These are phyloP conservation scores for Coregonus suidteri DNA, from an alignment of 2,797 vertebrate genomes.

Conservation along the genomic window DNA sequence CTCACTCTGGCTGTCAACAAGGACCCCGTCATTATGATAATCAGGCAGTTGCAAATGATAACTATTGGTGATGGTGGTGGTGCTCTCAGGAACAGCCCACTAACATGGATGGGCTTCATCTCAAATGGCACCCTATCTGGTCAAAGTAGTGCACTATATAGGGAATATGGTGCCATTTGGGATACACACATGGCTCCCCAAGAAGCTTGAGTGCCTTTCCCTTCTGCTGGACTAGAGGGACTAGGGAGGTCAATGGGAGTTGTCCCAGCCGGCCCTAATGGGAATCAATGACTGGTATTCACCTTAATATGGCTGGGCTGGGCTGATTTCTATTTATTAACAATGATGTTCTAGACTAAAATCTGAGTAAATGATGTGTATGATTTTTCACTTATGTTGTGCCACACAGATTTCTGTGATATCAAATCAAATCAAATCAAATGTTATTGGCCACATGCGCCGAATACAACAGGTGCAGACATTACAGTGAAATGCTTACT, in stretches of 20 bases:
- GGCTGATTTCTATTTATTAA: conserved; percentile 3
- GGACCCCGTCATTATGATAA: conserved; percentile 42
- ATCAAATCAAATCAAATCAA: background rate
- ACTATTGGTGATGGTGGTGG: conserved; percentile 28
- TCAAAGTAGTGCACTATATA: background rate
- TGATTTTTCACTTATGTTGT: background rate
- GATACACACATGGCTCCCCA: background rate
- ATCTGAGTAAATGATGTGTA: background rate
- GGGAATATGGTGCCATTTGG: background rate
- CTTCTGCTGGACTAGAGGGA: conserved; percentile 15
- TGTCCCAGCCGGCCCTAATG: conserved; percentile 29
- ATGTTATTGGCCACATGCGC: too few species aligned
- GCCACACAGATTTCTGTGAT: background rate
- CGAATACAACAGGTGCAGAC: too few species aligned
- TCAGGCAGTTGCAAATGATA: conserved; percentile 36
- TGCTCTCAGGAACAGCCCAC: conserved; percentile 18
- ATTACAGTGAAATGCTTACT: too few species aligned
- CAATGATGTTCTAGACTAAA: background rate
- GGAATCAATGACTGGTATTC: conserved; percentile 37
- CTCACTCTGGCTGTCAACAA: conserved; percentile 19
- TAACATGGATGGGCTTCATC: conserved; percentile 7
- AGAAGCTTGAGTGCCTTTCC: background rate
- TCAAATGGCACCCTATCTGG: background rate
- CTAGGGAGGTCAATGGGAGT: conserved; percentile 19
- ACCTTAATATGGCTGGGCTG: conserved; percentile 7